Conservation (phyloP, 2,797 vertebrate species). For the Hapalemur alaotrensis region DNA sequence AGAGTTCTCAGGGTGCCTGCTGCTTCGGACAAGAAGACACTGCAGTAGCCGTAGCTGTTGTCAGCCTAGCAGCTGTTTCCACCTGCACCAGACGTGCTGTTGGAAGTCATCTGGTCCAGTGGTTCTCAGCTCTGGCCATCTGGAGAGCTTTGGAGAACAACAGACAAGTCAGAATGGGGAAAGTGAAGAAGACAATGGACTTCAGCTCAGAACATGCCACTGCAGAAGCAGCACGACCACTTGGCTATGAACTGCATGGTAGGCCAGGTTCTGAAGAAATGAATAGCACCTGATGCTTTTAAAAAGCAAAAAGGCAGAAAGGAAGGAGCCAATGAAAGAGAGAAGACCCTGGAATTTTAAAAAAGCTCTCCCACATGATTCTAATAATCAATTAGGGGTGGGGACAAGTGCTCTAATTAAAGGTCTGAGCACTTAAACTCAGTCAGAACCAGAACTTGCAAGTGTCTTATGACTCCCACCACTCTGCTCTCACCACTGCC, state of each 20-base stretch:
- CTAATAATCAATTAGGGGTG: neutral
- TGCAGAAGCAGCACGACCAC: neutral
- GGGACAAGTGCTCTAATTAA: neutral
- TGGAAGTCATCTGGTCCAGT: neutral
- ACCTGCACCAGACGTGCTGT: neutral
- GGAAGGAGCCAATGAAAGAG: neutral
- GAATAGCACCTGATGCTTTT: neutral
- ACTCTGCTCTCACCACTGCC: too few relatives aligned
- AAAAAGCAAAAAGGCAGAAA: neutral
- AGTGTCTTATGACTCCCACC: neutral
- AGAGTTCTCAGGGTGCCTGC: neutral
- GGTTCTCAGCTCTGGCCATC: neutral
- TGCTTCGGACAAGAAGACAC: neutral
- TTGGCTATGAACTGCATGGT: neutral
- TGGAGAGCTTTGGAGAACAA: neutral
- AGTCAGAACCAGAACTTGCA: too few relatives aligned
- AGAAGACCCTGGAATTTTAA: neutral
- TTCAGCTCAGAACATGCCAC: neutral
- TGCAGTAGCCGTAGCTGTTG: neutral
- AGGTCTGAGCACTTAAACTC: neutral
- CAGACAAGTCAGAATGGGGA: neutral
- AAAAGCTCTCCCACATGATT: neutral
- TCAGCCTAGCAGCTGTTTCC: neutral
- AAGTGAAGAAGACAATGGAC: conserved; percentile 37
- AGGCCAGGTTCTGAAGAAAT: neutral